Base-by-base conservation (phyloP, 2,797 vertebrate genomes). In the Macropodus opercularis region DNA sequence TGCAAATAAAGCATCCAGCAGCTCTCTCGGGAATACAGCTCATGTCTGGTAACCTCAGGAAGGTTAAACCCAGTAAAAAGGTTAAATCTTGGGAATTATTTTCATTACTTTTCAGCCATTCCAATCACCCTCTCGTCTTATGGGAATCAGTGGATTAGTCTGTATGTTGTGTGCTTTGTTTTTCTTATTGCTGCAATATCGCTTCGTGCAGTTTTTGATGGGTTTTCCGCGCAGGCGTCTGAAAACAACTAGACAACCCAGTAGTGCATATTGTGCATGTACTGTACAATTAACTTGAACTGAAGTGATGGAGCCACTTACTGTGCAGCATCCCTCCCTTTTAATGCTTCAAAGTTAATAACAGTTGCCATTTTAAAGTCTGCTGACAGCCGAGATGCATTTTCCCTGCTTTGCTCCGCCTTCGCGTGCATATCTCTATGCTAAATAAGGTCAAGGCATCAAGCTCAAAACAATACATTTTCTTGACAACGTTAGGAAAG, bases 1-100 rank as follows among this genome's bases (percentile, higher is more conserved):
- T 31, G 58, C 78, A 88, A 88, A 91, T 87, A 89, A 83, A 90
- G 82, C 69, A 83, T 83, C 63, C 69, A 73, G 55, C 72, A 52
- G 59, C 81, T 79, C 81, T 84, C 83, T 50, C 41, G 63, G 82
- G 86, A 84, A 83, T 86, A 80, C 54, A 51, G 81, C 87, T 90
- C 82, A 79, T 85, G 87, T 82, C 84, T 74, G 66, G 50, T 83
- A 78, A 89, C 84, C 87, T 85, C 82, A 61, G 65, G 89, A 87
- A 91, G 89, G 90, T 90, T 90, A 90, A 79, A 83, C 61, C 72
- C 61, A 53, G 58, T 79, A 84, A 84, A 91, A 90, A 92, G 89
- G 89, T 91, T 88, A 90, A 83, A 81, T 65, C 69, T 80, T 89
- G 79, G 87, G 59, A 81, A 84, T 81, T 69, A 84, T 85, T 84